Evolutionary conservation across 2,888 invertebrate species (phyloP), one percentile per base, ranked within the genome.

Genomic region (Litoditis marina): DNA sequence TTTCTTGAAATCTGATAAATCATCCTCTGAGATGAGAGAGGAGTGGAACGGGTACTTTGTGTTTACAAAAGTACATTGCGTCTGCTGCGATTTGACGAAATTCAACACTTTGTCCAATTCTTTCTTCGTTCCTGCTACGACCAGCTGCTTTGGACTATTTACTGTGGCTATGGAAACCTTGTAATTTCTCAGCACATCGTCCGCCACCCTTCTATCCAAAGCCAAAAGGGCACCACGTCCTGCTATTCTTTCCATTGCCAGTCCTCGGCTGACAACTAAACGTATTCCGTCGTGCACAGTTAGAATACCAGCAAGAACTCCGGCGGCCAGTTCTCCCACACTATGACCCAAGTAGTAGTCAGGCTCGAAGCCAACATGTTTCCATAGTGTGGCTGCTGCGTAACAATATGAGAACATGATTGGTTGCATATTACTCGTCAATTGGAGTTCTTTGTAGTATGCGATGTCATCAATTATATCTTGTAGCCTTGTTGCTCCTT

Each of bases 21-120:
- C 70, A 27, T 71, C 54, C 31, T 72, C 69, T 50, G 57, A 52
- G 51, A 77, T 73, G 11, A 77, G 59, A 22, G 61, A 57, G 27
- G 74, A 74, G 60, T 78, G 78, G 63, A 78, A 78, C 16, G 78
- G 76, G 53, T 74, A 78, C 31, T 63, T 56, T n/a, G 65, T 60
- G 51, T 73, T 78, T n/a, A 78, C 69, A 28, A 68, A 66, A 27
- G 68, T 77, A n/a, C 68, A 66, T 59, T 69, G 67, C 46, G 64
- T 66, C 11, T 66, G 67, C 51, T 66, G 51, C 6, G 52, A 55
- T 46, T 72, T 72, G 7, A 72, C 69, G 30, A 55, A 67, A n/a
- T 55, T 55, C n/a, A 69, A 44, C 11, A 64, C 68, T 22, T 39
- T 30, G 25, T 75, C 71, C 13, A 73, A 57, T 25, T 66, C 66